Evolutionary conservation across 1,140 invertebrate species (phyloP), one percentile per base, ranked within the genome.

Genomic region (Lepidurus arcticus): DNA sequence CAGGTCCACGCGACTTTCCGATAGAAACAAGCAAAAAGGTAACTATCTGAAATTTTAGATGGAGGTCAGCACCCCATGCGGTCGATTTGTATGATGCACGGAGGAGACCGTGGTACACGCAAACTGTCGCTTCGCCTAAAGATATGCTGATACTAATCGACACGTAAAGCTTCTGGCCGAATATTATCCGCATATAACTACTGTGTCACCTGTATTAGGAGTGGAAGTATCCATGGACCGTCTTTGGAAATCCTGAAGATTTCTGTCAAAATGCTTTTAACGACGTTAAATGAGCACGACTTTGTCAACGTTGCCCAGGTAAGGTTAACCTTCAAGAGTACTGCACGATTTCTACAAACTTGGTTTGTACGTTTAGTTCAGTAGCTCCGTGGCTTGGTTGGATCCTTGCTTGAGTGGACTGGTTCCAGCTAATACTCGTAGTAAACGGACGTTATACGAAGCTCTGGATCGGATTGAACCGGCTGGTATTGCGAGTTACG

Each of bases 191-290:
- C 21, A 53, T 78, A 9, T 78, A 9, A 13, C 47, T 75, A n/a
- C 47, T 21, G n/a, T 21, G 44, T 80, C 16, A 78, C 53, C 77
- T 76, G 21, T 75, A 79, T 80, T 45, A 89, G 88, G 76, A 90
- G 88, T 82, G 90, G 90, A 73, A 90, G 89, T 79, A 90, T 91
- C 86, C 88, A 88, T 81, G 90, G 90, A 0, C 86, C 88, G 76
- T 85, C 88, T 26, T 86, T 88, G 81, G 86, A 88, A 80, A 91
- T 91, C 44, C 88, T 90, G 45, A 88, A 88, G 79, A 88, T 87
- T 78, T 89, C 90, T 21, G 87, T 90, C 0, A 86, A 88, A 81
- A 86, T 85, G 77, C 86, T 90, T 44, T 81, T 91, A 43, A 87
- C 89, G 44, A 90, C 89, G 8, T 84, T 91, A 2, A 88, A 86